A percentile compares a stretch with the other conserved stretches of the same genome.
Conservation (phyloP, 1,140 invertebrate genomes). For the Heliconius hermathena region DNA sequence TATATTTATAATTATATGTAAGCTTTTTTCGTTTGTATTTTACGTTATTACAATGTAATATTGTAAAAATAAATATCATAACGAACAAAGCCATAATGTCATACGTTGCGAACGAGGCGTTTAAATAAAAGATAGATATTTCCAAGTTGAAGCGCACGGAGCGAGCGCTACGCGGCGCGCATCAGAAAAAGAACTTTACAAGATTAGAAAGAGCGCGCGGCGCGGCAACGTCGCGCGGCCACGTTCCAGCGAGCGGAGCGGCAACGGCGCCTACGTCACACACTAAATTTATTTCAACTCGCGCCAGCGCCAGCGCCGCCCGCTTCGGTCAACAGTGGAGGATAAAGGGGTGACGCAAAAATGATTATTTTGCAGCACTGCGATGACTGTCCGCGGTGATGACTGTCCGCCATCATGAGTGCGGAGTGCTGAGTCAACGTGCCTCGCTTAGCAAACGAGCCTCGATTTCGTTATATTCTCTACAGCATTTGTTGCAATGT, state of each 20-base stretch:
- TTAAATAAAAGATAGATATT: slow-evolving; percentile 77
- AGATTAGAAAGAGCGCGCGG: slow-evolving; percentile 80
- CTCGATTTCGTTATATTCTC: slow-evolving; percentile 51
- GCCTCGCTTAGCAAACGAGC: slow-evolving; percentile 37
- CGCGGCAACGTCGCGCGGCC: slow-evolving; percentile 75
- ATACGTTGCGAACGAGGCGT: slow-evolving; percentile 26
- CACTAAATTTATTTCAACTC: slow-evolving; percentile 82
- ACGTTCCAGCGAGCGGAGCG: slow-evolving; percentile 72
- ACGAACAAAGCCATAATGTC: not conserved
- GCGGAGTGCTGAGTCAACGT: slow-evolving; percentile 68
- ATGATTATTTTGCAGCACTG: slow-evolving; percentile 76
- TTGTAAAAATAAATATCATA: not conserved
- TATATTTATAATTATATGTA: not conserved
- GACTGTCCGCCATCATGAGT: slow-evolving; percentile 54
- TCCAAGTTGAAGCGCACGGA: slow-evolving; percentile 76
- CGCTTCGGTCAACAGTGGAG: slow-evolving; percentile 45
- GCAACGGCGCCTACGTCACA: slow-evolving; percentile 79
- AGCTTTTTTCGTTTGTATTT: not conserved
- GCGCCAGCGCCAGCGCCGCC: slow-evolving; percentile 68
- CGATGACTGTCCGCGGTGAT: slow-evolving; percentile 71
- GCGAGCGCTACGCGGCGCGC: slow-evolving; percentile 76
- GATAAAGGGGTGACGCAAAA: slow-evolving; percentile 78
- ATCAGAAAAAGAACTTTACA: slow-evolving; percentile 82
- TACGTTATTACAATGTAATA: not conserved
- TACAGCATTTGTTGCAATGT: slow-evolving; percentile 38